Evolutionary conservation across 2,888 invertebrate genomes (phyloP), one percentile per base, ranked within the genome.

Genomic region (Xestia xanthographa): DNA sequence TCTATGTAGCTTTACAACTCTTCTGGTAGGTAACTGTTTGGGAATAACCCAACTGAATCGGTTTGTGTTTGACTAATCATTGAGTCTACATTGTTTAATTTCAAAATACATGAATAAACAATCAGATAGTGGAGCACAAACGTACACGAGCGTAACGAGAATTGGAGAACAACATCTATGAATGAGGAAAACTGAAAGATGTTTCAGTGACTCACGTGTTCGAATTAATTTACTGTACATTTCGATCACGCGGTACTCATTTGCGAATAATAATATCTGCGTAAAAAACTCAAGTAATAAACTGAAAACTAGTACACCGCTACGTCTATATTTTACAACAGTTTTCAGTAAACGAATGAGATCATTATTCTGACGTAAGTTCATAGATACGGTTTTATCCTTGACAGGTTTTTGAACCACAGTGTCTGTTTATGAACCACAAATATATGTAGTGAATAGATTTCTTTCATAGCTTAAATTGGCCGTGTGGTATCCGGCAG

Each of bases 311-410:
- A 34, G 26, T 50, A 29, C 41, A 50, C 17, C n/a, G 8, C 26
- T 6, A 14, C 43, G 20, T 43, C 17, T 17, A 43, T 8, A 38
- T 63, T 77, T 41, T 74, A 43, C 20, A 8, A 3, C 34, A 74
- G 26, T 82, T 75, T 82, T 77, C 77, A 82, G 53, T 62, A 62
- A 63, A 75, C 50, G 5, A 22, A 53, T 77, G 82, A 81, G 60
- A 50, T 82, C 60, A 77, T 58, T 11, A 45, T 63, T 60, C 34
- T 81, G 76, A 50, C 60, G 50, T 74, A 4, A 29, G 12, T 22
- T 11, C 43, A 43, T 41, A 4, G 41, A 41, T 41, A 20, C 11
- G 20, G 12, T 43, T 41, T 41, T n/a, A 50, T 14, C 82, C 75
- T 53, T n/a, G 50, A 43, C 22, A n/a, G 77, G 50, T 43, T 34